phyloP scores from a whole-genome alignment of 2,797 vertebrate genomes.

The Clarias fuscus region DNA sequence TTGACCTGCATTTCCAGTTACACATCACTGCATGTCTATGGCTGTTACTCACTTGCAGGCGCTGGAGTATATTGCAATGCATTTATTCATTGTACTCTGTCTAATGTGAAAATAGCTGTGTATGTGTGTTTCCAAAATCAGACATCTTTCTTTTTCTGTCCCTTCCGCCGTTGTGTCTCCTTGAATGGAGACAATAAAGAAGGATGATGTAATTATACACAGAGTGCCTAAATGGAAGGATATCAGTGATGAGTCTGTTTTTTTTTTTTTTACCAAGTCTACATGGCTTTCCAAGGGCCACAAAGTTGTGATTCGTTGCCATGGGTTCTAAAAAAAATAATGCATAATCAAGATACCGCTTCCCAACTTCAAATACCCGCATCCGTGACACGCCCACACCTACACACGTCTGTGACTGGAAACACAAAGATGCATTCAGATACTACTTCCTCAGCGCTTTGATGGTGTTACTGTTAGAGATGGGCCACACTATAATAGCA shows the following conservation, averaged over 20 bases:
- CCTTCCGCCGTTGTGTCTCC: neutral
- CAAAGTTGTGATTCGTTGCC: slow-evolving; percentile 32
- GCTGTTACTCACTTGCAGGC: neutral
- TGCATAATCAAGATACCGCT: slow-evolving; percentile 16
- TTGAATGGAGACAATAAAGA: slow-evolving; percentile 11
- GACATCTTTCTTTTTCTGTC: neutral
- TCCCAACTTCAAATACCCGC: slow-evolving; percentile 30
- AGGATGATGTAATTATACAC: slow-evolving; percentile 31
- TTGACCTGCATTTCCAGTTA: slow-evolving; percentile 10
- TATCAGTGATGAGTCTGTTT: slow-evolving; percentile 28
- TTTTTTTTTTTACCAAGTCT: neutral
- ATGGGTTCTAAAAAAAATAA: slow-evolving; percentile 10
- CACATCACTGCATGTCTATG: neutral
- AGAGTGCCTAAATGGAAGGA: slow-evolving; percentile 29
- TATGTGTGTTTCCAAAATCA: neutral
- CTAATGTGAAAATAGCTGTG: neutral
- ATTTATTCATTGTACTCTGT: neutral
- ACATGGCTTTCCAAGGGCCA: slow-evolving; percentile 17
- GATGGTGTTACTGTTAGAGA: slow-evolving; percentile 51
- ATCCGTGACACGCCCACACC: slow-evolving; percentile 43
- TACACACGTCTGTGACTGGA: neutral
- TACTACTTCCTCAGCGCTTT: slow-evolving; percentile 43
- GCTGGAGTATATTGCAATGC: neutral
- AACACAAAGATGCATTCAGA: neutral
- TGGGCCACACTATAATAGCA: slow-evolving; percentile 55